Evolutionary conservation across 2,888 invertebrate species (phyloP).

Genomic region (Hypselothyrea guttata): DNA sequence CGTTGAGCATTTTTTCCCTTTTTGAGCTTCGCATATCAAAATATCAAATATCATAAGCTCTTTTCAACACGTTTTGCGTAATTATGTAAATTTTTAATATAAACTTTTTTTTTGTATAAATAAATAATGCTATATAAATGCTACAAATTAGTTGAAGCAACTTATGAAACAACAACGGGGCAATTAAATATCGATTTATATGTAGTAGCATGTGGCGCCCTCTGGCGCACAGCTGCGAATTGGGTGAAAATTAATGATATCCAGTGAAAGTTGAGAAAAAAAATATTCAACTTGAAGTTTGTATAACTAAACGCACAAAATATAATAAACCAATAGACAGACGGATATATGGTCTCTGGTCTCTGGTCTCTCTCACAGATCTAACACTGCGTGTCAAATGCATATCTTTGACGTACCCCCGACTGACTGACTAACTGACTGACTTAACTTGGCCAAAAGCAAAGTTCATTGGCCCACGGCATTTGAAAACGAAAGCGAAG

Average conservation of each 20-base stretch:
- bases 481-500: slow-evolving; percentile 68
- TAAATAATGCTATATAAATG: slow-evolving; percentile 40
- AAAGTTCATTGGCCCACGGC: slow-evolving; percentile 58
- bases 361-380: slow-evolving; percentile 30
- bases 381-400: slow-evolving; percentile 56
- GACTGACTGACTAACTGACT: not conserved
- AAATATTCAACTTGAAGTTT: slow-evolving; percentile 18
- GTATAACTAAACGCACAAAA: slow-evolving; percentile 43
- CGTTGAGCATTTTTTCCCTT: slow-evolving; percentile 31
- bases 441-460: slow-evolving; percentile 31
- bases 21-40: too few relatives aligned
- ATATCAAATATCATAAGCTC: slow-evolving; percentile 48
- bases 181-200: slow-evolving; percentile 75
- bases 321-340: slow-evolving; percentile 33
- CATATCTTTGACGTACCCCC: not conserved
- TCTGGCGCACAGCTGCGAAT: slow-evolving; percentile 24
- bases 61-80: slow-evolving; percentile 55
- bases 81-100: slow-evolving; percentile 59
- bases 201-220: slow-evolving; percentile 28
- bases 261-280: slow-evolving; percentile 60
- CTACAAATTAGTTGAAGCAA: slow-evolving; percentile 58
- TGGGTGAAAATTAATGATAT: slow-evolving; percentile 66
- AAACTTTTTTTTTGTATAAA: slow-evolving; percentile 16
- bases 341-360: slow-evolving; percentile 1
- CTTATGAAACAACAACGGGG: slow-evolving; percentile 44